phyloP scores from a whole-genome alignment of 2,113 vertebrate genomes.

The Petrocephalus zakoni region DNA sequence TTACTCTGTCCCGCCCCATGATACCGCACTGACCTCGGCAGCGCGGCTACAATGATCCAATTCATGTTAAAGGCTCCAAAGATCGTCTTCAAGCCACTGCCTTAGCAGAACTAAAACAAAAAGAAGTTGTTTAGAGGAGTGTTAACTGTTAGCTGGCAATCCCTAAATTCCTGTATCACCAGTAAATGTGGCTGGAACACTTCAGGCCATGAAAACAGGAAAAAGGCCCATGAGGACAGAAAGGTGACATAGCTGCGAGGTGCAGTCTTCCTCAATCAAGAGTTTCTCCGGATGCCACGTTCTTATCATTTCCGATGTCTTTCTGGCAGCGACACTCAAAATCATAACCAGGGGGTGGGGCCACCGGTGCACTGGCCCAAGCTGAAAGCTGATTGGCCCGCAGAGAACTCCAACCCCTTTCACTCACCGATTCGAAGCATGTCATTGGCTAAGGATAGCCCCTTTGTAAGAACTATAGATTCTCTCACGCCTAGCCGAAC shows the following conservation, averaged over 20 bases:
- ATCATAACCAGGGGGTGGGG: background rate
- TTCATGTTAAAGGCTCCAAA: background rate
- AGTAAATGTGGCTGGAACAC: background rate
- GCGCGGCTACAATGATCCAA: background rate
- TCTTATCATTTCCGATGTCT: background rate
- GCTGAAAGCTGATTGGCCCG: background rate
- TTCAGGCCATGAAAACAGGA: background rate
- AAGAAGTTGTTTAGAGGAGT: background rate
- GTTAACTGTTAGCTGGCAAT: background rate
- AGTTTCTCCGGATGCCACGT: background rate
- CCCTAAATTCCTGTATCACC: background rate
- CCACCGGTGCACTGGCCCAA: background rate
- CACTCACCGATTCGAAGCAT: background rate
- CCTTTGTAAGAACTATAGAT: background rate
- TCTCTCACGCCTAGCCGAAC: background rate
- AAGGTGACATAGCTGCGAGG: background rate
- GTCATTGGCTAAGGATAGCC: background rate
- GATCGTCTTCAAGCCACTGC: background rate
- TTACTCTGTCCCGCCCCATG: slow-evolving; percentile 9
- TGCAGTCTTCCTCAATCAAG: background rate
- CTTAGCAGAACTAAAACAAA: background rate
- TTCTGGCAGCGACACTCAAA: background rate
- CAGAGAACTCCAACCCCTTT: background rate
- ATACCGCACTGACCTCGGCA: slow-evolving; percentile 24
- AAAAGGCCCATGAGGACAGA: slow-evolving; percentile 16